Conservation (phyloP, 2,797 vertebrate genomes). For the Cyclura pinguis region DNA sequence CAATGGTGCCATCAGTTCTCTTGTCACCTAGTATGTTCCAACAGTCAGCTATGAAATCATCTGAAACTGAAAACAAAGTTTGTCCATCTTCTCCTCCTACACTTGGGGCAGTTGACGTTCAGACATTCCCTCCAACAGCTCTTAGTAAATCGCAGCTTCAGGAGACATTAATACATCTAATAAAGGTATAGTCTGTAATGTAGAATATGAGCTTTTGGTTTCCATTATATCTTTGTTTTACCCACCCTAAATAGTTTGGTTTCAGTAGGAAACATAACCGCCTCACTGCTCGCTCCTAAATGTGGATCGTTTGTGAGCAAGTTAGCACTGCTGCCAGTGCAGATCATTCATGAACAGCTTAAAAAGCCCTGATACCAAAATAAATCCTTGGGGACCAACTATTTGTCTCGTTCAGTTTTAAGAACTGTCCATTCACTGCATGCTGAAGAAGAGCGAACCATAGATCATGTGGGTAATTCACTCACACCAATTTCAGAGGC, state of each 20-base stretch:
- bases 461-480: no score
- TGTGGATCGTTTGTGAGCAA: no score
- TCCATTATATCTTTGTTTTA: not conserved
- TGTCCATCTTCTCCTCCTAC: constrained; percentile 80
- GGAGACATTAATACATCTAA: constrained; percentile 92
- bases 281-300: not conserved
- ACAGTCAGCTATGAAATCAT: constrained; percentile 83
- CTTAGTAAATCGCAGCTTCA: constrained; percentile 93
- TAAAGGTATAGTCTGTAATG: constrained; percentile 82
- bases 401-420: not conserved
- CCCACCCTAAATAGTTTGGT: not conserved
- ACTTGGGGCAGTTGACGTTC: constrained; percentile 78
- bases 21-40: constrained; percentile 95
- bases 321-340: not conserved
- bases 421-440: not conserved
- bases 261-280: not conserved
- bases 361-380: not conserved
- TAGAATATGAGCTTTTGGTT: not conserved
- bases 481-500: no score
- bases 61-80: constrained; percentile 79
- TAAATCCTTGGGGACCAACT: not conserved
- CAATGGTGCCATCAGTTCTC: constrained; percentile 84
- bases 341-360: no score
- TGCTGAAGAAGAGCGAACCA: no score
- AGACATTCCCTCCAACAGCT: constrained; percentile 74